phyloP scores from a whole-genome alignment of 1,140 invertebrate species.

The Rhysida immarginata region DNA sequence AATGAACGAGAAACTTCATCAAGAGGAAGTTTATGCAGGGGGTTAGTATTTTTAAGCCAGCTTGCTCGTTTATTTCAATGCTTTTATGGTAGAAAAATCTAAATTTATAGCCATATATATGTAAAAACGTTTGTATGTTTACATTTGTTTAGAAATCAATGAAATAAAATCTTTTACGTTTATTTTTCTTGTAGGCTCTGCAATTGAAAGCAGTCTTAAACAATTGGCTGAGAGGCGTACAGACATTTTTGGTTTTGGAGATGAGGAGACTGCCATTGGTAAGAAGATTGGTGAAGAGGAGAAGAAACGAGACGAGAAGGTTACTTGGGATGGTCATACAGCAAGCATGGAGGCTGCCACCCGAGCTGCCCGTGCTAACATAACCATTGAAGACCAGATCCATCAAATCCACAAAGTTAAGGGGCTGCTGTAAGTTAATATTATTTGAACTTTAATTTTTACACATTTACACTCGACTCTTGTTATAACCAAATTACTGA shows the following conservation, averaged over 20 bases:
- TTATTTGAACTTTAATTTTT: no score
- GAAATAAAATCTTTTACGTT: no score
- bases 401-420: slow-evolving; percentile 91
- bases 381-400: slow-evolving; percentile 92
- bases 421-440: slow-evolving; percentile 52
- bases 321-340: slow-evolving; percentile 97
- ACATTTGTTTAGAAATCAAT: no score
- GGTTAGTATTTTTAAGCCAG: slow-evolving; percentile 34
- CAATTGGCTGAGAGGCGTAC: slow-evolving; percentile 94
- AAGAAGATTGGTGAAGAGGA: slow-evolving; percentile 97
- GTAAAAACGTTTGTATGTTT: no score
- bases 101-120: no score
- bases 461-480: no score
- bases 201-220: slow-evolving; percentile 89
- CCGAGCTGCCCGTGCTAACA: slow-evolving; percentile 78
- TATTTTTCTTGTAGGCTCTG: slow-evolving; percentile 40
- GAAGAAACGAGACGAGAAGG: slow-evolving; percentile 63
- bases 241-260: slow-evolving; percentile 97
- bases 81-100: no score
- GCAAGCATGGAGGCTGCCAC: slow-evolving; percentile 84
- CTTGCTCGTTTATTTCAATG: no score
- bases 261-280: slow-evolving; percentile 96
- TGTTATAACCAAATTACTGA: no score
- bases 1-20: slow-evolving; percentile 61
- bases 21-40: slow-evolving; percentile 71